Percentiles rank a stretch among this genome's conserved stretches.
Evolutionary conservation across 2,888 invertebrate genomes (phyloP).

Genomic region (Herminia tarsipennalis): DNA sequence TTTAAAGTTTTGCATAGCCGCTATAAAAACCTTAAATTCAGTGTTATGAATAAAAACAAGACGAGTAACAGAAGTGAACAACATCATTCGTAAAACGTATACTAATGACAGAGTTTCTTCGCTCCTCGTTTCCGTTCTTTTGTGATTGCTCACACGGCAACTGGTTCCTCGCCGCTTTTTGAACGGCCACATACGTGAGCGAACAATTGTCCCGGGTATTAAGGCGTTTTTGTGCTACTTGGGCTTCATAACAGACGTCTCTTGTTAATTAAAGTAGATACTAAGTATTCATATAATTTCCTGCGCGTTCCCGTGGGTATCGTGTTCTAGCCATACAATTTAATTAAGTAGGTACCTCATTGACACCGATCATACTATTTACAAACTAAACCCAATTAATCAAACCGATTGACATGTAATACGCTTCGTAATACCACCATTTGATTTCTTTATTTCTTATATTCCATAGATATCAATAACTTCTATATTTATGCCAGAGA

Average conservation of each 20-base stretch:
- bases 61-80: constrained; percentile 37
- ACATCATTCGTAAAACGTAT: constrained; percentile 65
- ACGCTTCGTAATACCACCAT: constrained; percentile 23
- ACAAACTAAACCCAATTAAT: constrained; percentile 24
- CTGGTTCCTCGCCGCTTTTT: constrained; percentile 61
- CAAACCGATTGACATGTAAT: constrained; percentile 25
- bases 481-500: constrained; percentile 52
- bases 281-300: constrained; percentile 11
- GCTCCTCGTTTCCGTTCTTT: constrained; percentile 69
- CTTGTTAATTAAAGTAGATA: constrained; percentile 36
- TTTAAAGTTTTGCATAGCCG: constrained; percentile 37
- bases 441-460: constrained; percentile 24
- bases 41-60: constrained; percentile 51
- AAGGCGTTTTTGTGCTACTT: constrained; percentile 56
- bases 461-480: constrained; percentile 46
- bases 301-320: no score
- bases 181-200: constrained; percentile 71
- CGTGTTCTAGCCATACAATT: no score
- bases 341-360: no score
- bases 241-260: constrained; percentile 42
- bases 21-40: constrained; percentile 46
- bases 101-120: constrained; percentile 77
- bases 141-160: constrained; percentile 71
- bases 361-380: constrained; percentile 12
- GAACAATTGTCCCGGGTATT: constrained; percentile 67